Evolutionary conservation across 1,140 invertebrate genomes (phyloP).

Genomic region (Bombus pascuorum): DNA sequence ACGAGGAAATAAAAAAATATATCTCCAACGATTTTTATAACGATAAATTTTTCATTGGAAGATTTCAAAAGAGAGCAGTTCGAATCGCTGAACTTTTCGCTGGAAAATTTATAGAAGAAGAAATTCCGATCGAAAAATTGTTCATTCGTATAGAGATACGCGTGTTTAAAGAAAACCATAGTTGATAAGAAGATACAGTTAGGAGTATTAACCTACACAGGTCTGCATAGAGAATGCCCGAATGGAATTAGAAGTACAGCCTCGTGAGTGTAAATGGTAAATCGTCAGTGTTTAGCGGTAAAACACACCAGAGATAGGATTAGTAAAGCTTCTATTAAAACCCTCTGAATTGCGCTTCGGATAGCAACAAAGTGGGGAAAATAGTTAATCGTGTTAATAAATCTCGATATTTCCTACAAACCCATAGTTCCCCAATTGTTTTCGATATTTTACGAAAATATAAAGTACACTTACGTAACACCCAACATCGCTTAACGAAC

Average conservation of each 20-base stretch:
- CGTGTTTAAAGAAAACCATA: too few species aligned
- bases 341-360: background rate
- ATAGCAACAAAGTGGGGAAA: background rate
- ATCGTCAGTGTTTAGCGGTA: background rate
- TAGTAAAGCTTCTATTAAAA: background rate
- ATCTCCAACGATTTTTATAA: background rate
- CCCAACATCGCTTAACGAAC: accelerated
- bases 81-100: accelerated
- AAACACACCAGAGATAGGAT: background rate
- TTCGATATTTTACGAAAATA: background rate
- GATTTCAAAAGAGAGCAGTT: too few species aligned
- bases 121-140: too few species aligned
- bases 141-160: too few species aligned
- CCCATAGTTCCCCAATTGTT: background rate
- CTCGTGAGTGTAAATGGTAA: background rate
- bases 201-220: too few species aligned
- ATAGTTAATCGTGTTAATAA: background rate
- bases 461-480: background rate
- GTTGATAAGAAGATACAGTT: too few species aligned
- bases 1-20: background rate
- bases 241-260: background rate
- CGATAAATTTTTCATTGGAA: background rate
- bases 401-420: too few species aligned
- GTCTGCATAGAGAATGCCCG: too few species aligned
- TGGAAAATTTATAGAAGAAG: too few species aligned